Evolutionary conservation across 2,113 vertebrate genomes (phyloP).

Genomic region (Montifringilla adamsi): DNA sequence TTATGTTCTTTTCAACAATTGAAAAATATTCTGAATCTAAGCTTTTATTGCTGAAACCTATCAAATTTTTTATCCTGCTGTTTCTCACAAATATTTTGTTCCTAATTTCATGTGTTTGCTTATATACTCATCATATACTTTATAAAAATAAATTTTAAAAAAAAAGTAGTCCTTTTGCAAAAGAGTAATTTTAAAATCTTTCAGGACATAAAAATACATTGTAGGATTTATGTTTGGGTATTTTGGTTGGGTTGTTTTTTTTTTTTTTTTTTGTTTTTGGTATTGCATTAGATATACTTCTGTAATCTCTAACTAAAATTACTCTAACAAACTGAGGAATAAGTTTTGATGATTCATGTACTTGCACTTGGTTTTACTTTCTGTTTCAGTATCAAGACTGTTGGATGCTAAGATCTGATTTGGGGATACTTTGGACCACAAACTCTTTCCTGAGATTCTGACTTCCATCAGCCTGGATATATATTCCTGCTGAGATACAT

Average conservation of each 20-base stretch:
- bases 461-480: neutral
- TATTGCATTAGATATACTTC: neutral
- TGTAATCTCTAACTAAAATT: neutral
- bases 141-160: neutral
- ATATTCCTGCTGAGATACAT: neutral
- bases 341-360: neutral
- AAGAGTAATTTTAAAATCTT: neutral
- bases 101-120: neutral
- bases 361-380: neutral
- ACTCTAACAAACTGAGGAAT: neutral
- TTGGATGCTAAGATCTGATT: neutral
- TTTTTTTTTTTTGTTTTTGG: no score
- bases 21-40: conserved; percentile 26
- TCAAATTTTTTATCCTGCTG: conserved; percentile 19
- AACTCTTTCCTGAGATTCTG: neutral
- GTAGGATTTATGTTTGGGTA: neutral
- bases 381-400: neutral
- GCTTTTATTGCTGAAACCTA: conserved; percentile 58
- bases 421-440: neutral
- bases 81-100: neutral
- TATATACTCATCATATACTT: neutral
- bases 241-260: neutral
- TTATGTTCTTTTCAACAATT: conserved; percentile 74
- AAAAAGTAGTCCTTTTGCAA: neutral
- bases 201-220: neutral